Base-by-base conservation (phyloP, 2,888 invertebrate species). In the Stratiomys singularior region DNA sequence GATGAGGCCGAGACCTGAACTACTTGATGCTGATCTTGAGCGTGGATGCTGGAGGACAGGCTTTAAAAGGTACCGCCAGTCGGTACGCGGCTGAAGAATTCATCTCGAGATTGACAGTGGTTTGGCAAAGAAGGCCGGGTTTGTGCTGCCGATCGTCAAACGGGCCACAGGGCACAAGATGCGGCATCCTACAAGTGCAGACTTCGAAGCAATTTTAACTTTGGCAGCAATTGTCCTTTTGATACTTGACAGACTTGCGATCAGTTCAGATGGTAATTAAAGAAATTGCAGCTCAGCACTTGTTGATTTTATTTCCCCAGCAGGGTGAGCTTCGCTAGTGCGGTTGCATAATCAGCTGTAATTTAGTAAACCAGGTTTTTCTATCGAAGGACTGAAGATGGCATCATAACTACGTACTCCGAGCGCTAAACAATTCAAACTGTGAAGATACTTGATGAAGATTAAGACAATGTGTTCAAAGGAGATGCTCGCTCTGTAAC, bases 31-130 rank as follows among this genome's bases (percentile, higher is more conserved):
- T 47, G 69, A 69, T 46, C 46, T 69, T 69, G 44, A 28, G 46
- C 47, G 13, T 30, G 66, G 46, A 25, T 37, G 37, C 37, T 37
- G 37, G 37, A 37, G 37, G 69, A 44, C 21, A 69, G 69, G 69
- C 69, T 69, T 69, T 44, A 69, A 69, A 69, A 69, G 47, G 46
- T 25, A 69, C 69, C 69, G 69, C 69, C 69, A 69, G 69, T 23
- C 66, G 37, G 21, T 69, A n/a, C 23, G 11, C 69, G 23, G 69
- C 46, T 69, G 46, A 69, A 69, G 69, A 69, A 69, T 69, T 69
- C 69, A 69, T 69, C 46, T 27, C 3, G 3, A 69, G 69, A 69
- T 69, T 69, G 69, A 46, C 69, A 69, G 69, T 69, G 25, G 52
- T 52, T 52, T 13, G 52, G 37, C 3, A 5, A 37, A 37, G 37